Conservation (phyloP, 2,113 vertebrate genomes). For the Chloebia gouldiae region DNA sequence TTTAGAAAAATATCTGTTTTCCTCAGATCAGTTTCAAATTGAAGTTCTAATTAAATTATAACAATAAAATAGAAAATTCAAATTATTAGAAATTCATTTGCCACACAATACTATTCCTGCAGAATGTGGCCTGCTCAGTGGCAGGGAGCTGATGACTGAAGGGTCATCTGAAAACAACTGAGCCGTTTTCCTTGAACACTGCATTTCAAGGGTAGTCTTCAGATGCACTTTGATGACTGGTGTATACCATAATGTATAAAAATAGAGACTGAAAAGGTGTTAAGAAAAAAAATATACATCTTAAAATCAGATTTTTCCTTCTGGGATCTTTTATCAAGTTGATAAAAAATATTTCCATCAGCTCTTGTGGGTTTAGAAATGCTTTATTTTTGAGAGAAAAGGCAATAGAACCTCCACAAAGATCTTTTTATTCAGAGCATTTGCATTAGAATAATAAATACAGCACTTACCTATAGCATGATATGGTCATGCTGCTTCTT, state of each 20-base stretch:
- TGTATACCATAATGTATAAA: neutral
- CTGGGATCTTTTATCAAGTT: neutral
- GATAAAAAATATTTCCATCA: neutral
- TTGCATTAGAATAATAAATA: constrained; percentile 17
- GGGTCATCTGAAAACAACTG: no score
- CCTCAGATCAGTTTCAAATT: neutral
- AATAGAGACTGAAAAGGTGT: neutral
- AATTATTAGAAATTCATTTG: neutral
- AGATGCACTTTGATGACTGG: neutral
- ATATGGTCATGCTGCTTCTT: neutral
- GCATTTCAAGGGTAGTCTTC: neutral
- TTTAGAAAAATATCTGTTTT: neutral
- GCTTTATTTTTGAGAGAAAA: neutral
- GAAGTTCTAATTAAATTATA: neutral
- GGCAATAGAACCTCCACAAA: neutral
- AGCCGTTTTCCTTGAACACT: neutral
- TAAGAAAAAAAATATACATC: neutral
- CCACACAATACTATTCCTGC: neutral
- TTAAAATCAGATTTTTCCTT: neutral
- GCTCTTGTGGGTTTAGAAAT: neutral
- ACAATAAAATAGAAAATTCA: neutral
- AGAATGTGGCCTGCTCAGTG: fast-evolving
- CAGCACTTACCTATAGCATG: neutral
- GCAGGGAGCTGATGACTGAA: neutral
- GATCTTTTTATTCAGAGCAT: neutral